Base-by-base conservation (phyloP, 64 coral and sea anemone genomes). In the Porites lutea region DNA sequence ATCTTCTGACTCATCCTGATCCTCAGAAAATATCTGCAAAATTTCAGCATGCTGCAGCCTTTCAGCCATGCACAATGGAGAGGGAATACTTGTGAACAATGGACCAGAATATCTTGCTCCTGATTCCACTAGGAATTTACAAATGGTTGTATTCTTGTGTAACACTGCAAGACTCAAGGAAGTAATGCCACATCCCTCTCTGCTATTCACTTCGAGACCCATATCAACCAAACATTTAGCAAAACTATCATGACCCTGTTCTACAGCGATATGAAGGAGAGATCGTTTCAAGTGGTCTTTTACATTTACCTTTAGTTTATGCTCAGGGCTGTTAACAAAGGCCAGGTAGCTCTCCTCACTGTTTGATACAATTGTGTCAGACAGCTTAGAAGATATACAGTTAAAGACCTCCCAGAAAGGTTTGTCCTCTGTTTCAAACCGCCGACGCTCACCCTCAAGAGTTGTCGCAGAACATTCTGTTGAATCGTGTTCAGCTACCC, bases 111-210 rank as follows among this genome's bases (percentile, higher is more conserved):
- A 47, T 65, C 7, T n/a, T 52, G 75, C 75, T 66, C 74, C 27
- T 3, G 21, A 69, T 65, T 82, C 48, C 44, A 82, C 65, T 0
- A 91, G 64, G 15, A 71, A 50, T n/a, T 82, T 52, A 3, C 60
- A 68, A 18, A 82, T 2, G 13, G 19, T 14, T 3, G 2, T 81
- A 65, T 91, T 82, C 16, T 55, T 72, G 3, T 57, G 8, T 3
- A 91, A 1, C 12, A 91, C 89, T 20, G 89, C 89, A 43, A 82
- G 18, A 59, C 49, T 72, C 5, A 91, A 18, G 12, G 77, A 23
- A 4, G 77, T 82, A 4, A 59, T 4, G 23, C 89, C 78, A 91
- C 89, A 91, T 5, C 89, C 78, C 47, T 91, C 89, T 46, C 78
- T 5, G 1, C 4, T 10, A 60, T 91, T 91, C 2, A 82, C 78